A percentile compares a stretch with the other conserved stretches of the same genome.
Evolutionary conservation across 2,888 invertebrate genomes (phyloP).

Genomic region (Lithophane ornitopus): DNA sequence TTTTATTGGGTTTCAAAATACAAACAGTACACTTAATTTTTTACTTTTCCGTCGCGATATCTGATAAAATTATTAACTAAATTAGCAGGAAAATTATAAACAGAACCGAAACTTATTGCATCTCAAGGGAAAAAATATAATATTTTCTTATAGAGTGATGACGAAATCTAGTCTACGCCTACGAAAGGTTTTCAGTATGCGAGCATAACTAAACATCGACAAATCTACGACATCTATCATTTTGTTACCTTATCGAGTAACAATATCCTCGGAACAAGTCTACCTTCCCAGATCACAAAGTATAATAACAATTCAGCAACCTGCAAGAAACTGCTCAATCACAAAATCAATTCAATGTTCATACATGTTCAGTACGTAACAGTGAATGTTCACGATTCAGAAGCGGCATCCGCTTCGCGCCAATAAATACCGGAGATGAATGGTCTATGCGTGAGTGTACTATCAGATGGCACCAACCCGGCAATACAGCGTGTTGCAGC

Average conservation of each 20-base stretch:
- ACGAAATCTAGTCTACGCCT: background rate
- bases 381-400: constrained; percentile 73
- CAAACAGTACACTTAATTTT: background rate
- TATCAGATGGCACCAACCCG: constrained; percentile 78
- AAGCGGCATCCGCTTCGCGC: constrained; percentile 81
- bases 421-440: constrained; percentile 84
- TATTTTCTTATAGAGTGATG: background rate
- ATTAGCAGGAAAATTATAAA: background rate
- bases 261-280: constrained; percentile 12
- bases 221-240: constrained; percentile 2
- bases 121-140: background rate
- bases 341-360: constrained; percentile 53
- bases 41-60: background rate
- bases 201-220: background rate
- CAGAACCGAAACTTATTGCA: background rate
- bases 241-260: constrained; percentile 11
- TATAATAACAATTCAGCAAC: constrained; percentile 49
- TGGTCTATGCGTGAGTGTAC: constrained; percentile 83
- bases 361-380: constrained; percentile 59
- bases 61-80: background rate
- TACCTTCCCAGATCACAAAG: constrained; percentile 49
- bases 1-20: constrained; percentile 30
- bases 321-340: constrained; percentile 58
- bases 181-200: background rate
- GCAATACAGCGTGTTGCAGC: constrained; percentile 63